Base-by-base conservation (phyloP, 2,113 vertebrate genomes). In the Beaufortia kweichowensis region DNA sequence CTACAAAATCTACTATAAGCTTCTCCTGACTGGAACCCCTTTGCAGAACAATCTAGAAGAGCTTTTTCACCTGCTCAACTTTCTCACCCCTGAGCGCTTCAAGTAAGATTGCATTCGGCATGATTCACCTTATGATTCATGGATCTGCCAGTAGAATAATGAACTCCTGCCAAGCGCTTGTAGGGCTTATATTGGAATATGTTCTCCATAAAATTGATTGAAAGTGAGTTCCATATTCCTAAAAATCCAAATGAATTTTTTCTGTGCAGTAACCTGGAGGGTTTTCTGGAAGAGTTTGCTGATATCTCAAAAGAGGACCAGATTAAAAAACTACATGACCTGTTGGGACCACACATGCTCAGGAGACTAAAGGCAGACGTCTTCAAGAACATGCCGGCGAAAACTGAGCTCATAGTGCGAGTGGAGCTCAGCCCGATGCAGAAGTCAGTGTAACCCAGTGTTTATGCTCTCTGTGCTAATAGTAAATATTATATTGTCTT, bases 231-330 rank as follows among this genome's bases (percentile, higher is more conserved):
- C 48, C 55, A 4, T 24, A 12, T 56, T 55, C 28, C 33, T n/a
- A 12, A 57, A 26, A 65, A 61, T 59, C 17, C 12, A 31, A 61
- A 46, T 65, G 46, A 65, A 53, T 46, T 65, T 2, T 66, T 28
- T 77, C 62, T 53, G 66, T 83, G 35, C 90, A 99, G 97, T 85
- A 99, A 99, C 87, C 92, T 99, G 88, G 97, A 99, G 11, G 97
- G 97, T 1, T 99, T 99, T 88, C 87, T 99, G 90, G 97, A 99
- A 87, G 97, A 99, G 89, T 99, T 99, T 87, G 97, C 97, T 0
- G 97, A 99, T 82, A 99, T 98, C 86, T 99, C 97, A 35, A 99
- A 99, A 87, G 97, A 99, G 79, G 97, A 99, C 88, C 97, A 99
- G 92, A 99, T 99, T 87, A 98, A 99, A 80, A 99, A 99, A 82